Percentiles rank a stretch among this genome's conserved stretches.
These are phyloP conservation scores for Antitype chi DNA, from an alignment of 2,888 invertebrate species.

Conservation along the genomic window DNA sequence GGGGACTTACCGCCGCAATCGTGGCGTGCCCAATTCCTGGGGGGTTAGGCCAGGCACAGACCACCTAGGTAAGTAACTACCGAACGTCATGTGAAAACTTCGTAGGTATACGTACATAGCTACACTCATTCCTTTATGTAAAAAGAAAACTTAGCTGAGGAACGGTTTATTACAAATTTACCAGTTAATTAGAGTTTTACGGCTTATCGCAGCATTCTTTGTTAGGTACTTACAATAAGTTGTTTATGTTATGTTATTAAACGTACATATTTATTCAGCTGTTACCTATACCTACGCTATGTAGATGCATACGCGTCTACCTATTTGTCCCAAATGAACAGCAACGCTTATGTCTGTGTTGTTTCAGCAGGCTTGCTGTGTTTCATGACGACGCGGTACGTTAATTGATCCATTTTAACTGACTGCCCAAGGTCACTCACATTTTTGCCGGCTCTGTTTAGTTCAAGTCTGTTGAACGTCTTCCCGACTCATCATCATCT, in stretches of 20 bases:
- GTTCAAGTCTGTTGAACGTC: neutral
- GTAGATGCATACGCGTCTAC: neutral
- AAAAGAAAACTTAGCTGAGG: neutral
- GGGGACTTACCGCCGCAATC: too few species aligned
- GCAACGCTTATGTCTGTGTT: conserved; percentile 2
- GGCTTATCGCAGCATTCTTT: conserved; percentile 26
- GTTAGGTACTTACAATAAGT: conserved; percentile 25
- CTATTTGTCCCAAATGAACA: conserved; percentile 7
- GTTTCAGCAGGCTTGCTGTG: conserved; percentile 10
- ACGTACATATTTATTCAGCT: conserved; percentile 51
- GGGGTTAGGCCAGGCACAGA: neutral
- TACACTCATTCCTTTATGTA: too few species aligned
- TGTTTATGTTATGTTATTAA: conserved; percentile 10
- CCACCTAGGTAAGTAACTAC: neutral
- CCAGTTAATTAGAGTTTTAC: conserved; percentile 31
- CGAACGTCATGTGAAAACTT: neutral
- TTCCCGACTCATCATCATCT: neutral
- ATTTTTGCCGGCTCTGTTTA: neutral
- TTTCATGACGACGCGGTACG: neutral
- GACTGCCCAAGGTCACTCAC: conserved; percentile 2
- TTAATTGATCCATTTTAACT: neutral
- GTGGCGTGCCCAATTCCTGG: too few species aligned
- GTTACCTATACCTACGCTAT: conserved; percentile 1
- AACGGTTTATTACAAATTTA: conserved; percentile 13
- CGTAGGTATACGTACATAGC: too few species aligned